Evolutionary conservation across 2,888 invertebrate species (phyloP).

Genomic region (Platycnemis pennipes): DNA sequence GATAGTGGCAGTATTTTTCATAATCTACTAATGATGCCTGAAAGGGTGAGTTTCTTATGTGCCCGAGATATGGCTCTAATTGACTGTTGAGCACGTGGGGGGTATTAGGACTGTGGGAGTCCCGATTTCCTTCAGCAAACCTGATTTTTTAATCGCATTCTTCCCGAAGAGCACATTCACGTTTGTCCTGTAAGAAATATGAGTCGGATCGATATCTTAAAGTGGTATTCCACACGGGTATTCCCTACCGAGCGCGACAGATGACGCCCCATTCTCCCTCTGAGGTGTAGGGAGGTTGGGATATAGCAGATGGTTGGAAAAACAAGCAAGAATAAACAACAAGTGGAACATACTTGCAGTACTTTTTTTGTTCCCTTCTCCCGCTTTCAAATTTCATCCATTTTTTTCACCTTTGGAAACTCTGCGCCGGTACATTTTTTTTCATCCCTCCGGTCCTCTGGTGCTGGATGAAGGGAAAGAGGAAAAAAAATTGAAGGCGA

Average conservation of each 20-base stretch:
- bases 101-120: too few relatives aligned
- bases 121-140: background rate
- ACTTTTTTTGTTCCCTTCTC: background rate
- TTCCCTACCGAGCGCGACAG: conserved; percentile 46
- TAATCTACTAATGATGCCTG: too few relatives aligned
- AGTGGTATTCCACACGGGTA: conserved; percentile 19
- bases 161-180: background rate
- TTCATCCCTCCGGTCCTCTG: conserved; percentile 41
- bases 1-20: too few relatives aligned
- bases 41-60: background rate
- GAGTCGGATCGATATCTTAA: conserved; percentile 10
- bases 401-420: background rate
- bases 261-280: conserved; percentile 43
- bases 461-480: conserved; percentile 35
- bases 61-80: background rate
- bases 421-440: conserved; percentile 28
- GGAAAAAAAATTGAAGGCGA: conserved; percentile 15
- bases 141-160: background rate
- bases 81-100: background rate
- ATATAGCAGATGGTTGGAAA: too few relatives aligned
- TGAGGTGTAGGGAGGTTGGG: background rate
- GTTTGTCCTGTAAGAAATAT: conserved; percentile 3
- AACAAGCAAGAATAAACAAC: conserved; percentile 50
- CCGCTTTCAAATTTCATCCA: background rate
- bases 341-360: conserved; percentile 32